Base-by-base conservation (phyloP, 2,113 vertebrate genomes). In the Percina caprodes region DNA sequence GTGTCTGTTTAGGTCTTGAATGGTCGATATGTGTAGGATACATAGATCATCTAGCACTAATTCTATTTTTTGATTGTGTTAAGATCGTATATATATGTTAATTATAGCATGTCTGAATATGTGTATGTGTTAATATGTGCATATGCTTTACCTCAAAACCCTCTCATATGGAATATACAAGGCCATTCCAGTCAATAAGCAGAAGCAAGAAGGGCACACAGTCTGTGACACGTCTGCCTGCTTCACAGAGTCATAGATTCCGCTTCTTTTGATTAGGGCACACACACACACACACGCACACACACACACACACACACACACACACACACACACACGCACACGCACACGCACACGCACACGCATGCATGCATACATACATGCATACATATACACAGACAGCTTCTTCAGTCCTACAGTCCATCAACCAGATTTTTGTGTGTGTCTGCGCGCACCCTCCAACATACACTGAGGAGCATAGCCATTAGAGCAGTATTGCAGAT, bases 401-500 rank as follows among this genome's bases (percentile, higher is more conserved):
- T 56, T 5, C 3, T 46, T 85, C 68, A 11, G 39, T 42, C 39
- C 39, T 42, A 42, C 39, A 42, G 59, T 82, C 68, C 58, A 77
- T 79, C 68, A 76, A 82, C 60, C 33, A 45, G 46, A 66, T 65
- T 77, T n/a, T 11, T 62, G 69, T 56, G 63, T 71, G 39, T 63
- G 35, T 45, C 45, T 77, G 77, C 3, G 14, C 12, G 24, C 15
- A 12, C 24, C 21, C 45, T 62, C 58, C 58, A 69, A 54, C 61
- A 49, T 65, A 79, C 73, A 82, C 61, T 26, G 30, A 84, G 79
- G 69, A 82, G 76, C 69, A 63, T 55, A 69, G 85, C 91, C 88
- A 94, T 92, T 94, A 94, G 86, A 89, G 74, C 79, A 58, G 80
- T 63, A 59, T 83, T 90, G 79, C 81, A 82, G 84, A 92, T 90